phyloP scores from a whole-genome alignment of 2,113 vertebrate genomes.

The Tonatia bakeri region DNA sequence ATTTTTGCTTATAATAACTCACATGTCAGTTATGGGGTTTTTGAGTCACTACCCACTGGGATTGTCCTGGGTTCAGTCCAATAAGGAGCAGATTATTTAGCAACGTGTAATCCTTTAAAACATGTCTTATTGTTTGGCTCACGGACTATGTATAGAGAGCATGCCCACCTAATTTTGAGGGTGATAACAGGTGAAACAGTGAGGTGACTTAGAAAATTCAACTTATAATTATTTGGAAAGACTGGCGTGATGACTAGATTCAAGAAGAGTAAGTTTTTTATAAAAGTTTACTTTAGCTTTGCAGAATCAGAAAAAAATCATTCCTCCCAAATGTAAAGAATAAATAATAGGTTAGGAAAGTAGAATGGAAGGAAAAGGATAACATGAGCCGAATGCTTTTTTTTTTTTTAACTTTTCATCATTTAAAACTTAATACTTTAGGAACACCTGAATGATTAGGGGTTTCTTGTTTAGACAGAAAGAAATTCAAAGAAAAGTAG shows the following conservation, averaged over 20 bases:
- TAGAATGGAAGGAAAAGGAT: not conserved
- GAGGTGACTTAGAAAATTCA: not conserved
- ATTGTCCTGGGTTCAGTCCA: not conserved
- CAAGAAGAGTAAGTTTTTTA: not conserved
- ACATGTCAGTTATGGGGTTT: not conserved
- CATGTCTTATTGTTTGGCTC: not conserved
- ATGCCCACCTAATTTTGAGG: not conserved
- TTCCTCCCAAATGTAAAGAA: not conserved
- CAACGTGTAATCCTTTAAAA: not conserved
- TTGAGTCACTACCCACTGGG: not conserved
- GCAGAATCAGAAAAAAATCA: not conserved
- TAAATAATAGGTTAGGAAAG: not conserved
- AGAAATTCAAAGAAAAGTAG: slow-evolving; percentile 12
- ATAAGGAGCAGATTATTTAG: slow-evolving; percentile 3
- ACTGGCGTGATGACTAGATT: not conserved
- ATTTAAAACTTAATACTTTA: slow-evolving; percentile 13
- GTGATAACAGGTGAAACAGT: not conserved
- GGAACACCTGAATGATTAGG: not conserved
- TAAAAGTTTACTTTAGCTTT: slow-evolving; percentile 33
- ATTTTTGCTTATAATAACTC: not conserved
- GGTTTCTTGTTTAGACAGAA: slow-evolving; percentile 26
- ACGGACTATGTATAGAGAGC: not conserved
- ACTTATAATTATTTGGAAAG: not conserved
- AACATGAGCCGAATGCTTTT: not conserved
- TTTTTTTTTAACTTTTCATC: not conserved